Conservation (phyloP, 2,113 vertebrate genomes). For the Sylvietta virens region DNA sequence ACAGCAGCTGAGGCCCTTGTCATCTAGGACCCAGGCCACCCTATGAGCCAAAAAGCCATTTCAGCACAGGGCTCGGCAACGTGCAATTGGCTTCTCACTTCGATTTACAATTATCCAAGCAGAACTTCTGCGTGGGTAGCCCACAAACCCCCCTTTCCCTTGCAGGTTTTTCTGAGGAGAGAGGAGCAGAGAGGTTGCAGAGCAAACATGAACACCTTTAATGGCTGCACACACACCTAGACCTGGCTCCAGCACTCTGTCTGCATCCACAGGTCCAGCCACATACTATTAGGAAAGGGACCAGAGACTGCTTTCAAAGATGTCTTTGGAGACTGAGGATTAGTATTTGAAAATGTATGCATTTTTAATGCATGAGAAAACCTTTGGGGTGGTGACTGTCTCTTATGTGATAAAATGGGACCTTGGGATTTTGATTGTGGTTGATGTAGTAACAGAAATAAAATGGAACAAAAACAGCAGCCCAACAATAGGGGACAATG, state of each 20-base stretch:
- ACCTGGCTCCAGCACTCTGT: neutral
- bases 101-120: neutral
- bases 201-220: neutral
- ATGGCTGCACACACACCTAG: neutral
- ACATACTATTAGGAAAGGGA: neutral
- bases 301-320: neutral
- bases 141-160: neutral
- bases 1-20: neutral
- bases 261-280: neutral
- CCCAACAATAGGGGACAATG: neutral
- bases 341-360: neutral
- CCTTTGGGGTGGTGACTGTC: neutral
- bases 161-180: neutral
- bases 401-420: neutral
- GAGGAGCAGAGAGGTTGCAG: neutral
- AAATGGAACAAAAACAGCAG: neutral
- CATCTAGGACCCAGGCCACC: neutral
- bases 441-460: neutral
- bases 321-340: neutral
- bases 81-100: neutral
- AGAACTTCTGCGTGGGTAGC: neutral
- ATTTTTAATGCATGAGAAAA: neutral
- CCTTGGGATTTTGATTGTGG: neutral
- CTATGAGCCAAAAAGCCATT: neutral
- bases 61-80: fast-evolving